Evolutionary conservation across 30 jellyfish, hydroid and myxozoan genomes (phyloP).

Genomic region (Cassiopea andromeda): DNA sequence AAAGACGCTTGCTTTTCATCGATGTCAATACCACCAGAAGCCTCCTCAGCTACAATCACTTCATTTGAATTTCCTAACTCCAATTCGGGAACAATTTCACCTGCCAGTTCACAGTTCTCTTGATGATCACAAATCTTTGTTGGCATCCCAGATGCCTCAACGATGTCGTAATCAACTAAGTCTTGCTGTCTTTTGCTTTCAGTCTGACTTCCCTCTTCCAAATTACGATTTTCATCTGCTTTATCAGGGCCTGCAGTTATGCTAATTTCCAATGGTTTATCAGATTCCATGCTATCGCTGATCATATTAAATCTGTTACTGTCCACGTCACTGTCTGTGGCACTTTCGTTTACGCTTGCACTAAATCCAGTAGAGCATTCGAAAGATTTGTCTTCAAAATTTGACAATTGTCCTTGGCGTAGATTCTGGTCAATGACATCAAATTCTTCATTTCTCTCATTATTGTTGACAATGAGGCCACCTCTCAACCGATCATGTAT

Average conservation of each 20-base stretch:
- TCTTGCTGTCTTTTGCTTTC: slow-evolving; percentile 5
- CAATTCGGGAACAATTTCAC: not conserved
- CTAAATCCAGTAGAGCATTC: slow-evolving; percentile 73
- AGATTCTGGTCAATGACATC: slow-evolving; percentile 91
- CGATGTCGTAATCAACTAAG: slow-evolving; percentile 61
- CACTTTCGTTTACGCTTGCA: slow-evolving; percentile 43
- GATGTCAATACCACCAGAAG: not conserved
- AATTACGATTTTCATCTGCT: not conserved
- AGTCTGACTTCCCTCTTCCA: not conserved
- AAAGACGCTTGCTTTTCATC: slow-evolving; percentile 5
- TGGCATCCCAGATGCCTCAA: slow-evolving; percentile 31
- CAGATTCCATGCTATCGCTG: slow-evolving; percentile 81
- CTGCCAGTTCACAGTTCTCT: not conserved
- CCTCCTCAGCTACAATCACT: not conserved
- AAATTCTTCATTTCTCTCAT: slow-evolving; percentile 94
- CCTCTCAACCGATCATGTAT: slow-evolving; percentile 75
- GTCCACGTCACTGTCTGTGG: slow-evolving; percentile 52
- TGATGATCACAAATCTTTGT: not conserved
- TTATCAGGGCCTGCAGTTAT: slow-evolving; percentile 31
- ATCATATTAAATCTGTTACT: slow-evolving; percentile 56
- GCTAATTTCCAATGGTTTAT: slow-evolving; percentile 86
- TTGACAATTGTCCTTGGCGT: slow-evolving; percentile 80
- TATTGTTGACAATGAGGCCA: slow-evolving; percentile 88
- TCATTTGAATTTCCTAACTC: not conserved
- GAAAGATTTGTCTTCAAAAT: slow-evolving; percentile 92